Evolutionary conservation across 2,888 invertebrate species (phyloP).

Genomic region (Labia minor): DNA sequence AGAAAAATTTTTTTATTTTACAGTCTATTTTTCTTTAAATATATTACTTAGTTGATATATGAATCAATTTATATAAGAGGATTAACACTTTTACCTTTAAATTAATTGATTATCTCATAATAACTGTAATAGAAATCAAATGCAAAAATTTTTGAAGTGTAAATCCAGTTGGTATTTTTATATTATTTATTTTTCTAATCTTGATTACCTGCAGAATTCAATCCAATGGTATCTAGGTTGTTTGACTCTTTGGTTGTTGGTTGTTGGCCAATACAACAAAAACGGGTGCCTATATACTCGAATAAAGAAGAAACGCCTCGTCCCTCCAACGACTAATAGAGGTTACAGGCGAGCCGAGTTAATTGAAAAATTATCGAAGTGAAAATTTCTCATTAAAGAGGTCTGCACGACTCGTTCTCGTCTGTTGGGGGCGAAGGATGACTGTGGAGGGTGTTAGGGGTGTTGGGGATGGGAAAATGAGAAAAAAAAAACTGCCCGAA

Average conservation of each 20-base stretch:
- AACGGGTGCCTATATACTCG: not conserved
- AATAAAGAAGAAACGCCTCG: slow-evolving; percentile 13
- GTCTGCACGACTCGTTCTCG: slow-evolving; percentile 13
- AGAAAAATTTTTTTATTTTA: too few relatives aligned
- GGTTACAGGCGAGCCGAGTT: slow-evolving; percentile 30
- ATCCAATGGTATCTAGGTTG: not conserved
- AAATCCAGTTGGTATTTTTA: not conserved
- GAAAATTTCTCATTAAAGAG: slow-evolving; percentile 33
- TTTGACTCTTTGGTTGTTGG: slow-evolving; percentile 6
- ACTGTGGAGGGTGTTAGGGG: not conserved
- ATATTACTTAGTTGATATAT: too few relatives aligned
- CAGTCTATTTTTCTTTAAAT: too few relatives aligned
- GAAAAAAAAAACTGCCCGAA: slow-evolving; percentile 5
- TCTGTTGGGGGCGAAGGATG: slow-evolving; percentile 13
- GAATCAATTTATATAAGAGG: too few relatives aligned
- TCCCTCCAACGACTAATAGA: slow-evolving; percentile 27
- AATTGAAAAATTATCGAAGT: slow-evolving; percentile 34
- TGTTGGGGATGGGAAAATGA: not conserved
- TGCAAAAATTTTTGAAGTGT: too few relatives aligned
- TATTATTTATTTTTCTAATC: not conserved
- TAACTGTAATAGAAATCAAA: too few relatives aligned
- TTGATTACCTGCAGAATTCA: not conserved
- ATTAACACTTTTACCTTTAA: too few relatives aligned
- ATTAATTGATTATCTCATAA: too few relatives aligned
- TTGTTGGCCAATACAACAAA: not conserved